Conservation (phyloP, 2,888 invertebrate genomes). For the Parnassius glacialis region DNA sequence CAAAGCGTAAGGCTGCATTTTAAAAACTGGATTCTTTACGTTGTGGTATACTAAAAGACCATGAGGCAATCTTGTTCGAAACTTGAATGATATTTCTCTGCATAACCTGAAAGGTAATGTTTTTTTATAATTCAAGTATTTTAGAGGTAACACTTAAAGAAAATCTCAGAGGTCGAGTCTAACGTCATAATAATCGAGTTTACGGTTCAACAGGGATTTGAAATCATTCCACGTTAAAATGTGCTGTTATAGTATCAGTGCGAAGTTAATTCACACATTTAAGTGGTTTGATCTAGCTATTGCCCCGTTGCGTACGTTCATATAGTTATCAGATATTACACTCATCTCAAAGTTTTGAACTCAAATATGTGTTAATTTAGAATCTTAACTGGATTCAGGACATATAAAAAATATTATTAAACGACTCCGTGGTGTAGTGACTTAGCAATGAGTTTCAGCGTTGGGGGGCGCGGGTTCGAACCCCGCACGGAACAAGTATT, state of each 20-base stretch:
- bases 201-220: not conserved
- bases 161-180: not conserved
- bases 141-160: too few species aligned
- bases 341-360: too few species aligned
- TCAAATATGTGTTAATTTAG: too few species aligned
- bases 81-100: conserved; percentile 93
- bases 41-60: conserved; percentile 94
- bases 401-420: too few species aligned
- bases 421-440: too few species aligned
- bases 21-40: conserved; percentile 91
- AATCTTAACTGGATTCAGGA: too few species aligned
- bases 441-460: too few species aligned
- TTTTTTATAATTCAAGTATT: not conserved
- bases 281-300: not conserved
- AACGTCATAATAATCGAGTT: not conserved
- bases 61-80: conserved; percentile 92
- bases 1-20: conserved; percentile 92
- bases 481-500: too few species aligned
- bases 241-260: not conserved
- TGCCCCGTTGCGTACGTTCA: not conserved
- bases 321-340: not conserved
- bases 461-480: too few species aligned
- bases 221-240: not conserved
- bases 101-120: conserved; percentile 82
- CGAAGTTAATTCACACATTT: not conserved